These are phyloP conservation scores for Meriones psammophilus DNA, from an alignment of 2,797 vertebrate genomes.

Conservation along the genomic window DNA sequence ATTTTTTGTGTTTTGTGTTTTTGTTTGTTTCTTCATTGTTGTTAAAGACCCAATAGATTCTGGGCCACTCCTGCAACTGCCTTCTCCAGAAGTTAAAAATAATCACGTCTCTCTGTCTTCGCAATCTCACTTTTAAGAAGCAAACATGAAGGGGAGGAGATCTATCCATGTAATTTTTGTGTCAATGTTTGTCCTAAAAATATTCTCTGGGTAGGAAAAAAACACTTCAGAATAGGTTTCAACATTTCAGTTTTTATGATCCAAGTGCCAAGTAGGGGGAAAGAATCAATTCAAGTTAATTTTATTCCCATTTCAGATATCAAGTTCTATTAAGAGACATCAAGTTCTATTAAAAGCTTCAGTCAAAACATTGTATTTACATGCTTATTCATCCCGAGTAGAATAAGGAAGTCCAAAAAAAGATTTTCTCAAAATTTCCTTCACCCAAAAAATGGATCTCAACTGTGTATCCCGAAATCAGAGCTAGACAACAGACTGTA, in stretches of 20 bases:
- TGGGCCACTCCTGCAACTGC: slow-evolving; percentile 62
- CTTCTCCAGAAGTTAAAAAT: slow-evolving; percentile 82
- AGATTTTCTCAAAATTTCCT: slow-evolving; percentile 74
- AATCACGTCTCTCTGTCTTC: slow-evolving; percentile 78
- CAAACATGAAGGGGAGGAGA: slow-evolving; percentile 70
- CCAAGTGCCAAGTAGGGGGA: slow-evolving; percentile 74
- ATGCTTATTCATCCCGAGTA: slow-evolving; percentile 71
- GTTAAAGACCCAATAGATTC: slow-evolving; percentile 77
- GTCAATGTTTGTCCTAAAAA: slow-evolving; percentile 85
- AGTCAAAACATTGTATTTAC: slow-evolving; percentile 70
- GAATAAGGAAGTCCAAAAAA: slow-evolving; percentile 82
- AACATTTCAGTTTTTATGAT: slow-evolving; percentile 80
- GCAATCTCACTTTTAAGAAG: slow-evolving; percentile 82
- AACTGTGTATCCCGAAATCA: background rate
- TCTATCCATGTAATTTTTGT: slow-evolving; percentile 81
- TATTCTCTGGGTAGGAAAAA: slow-evolving; percentile 79
- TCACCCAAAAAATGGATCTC: slow-evolving; percentile 74
- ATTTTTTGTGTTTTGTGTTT: background rate
- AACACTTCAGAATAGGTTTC: slow-evolving; percentile 76
- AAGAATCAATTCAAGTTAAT: slow-evolving; percentile 72
- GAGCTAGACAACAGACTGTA: background rate
- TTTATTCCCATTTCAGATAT: slow-evolving; percentile 78
- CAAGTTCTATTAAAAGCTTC: slow-evolving; percentile 78
- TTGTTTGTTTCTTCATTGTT: background rate
- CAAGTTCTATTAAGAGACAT: slow-evolving; percentile 77